phyloP scores from a whole-genome alignment of 2,888 invertebrate species.

The Macroteleia sp. region DNA sequence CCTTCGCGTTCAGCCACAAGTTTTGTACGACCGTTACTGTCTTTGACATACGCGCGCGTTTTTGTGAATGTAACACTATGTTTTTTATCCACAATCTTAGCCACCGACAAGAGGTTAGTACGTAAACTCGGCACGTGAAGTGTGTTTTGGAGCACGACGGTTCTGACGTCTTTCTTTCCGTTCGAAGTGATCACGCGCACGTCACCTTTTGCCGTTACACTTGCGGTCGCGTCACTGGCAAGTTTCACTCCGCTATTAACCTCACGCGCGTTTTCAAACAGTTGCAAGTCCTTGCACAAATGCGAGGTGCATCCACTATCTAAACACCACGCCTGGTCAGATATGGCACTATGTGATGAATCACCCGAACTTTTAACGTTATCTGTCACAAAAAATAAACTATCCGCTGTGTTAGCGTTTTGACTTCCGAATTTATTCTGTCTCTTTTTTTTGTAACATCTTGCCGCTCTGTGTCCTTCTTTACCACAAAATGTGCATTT shows the following conservation, averaged over 20 bases:
- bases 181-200: conserved; percentile 16
- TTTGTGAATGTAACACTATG: neutral
- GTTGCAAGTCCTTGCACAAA: conserved; percentile 12
- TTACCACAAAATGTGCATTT: conserved; percentile 27
- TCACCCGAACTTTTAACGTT: no score
- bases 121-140: conserved; percentile 61
- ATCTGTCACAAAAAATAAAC: neutral
- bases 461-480: neutral
- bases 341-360: neutral
- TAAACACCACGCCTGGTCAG: conserved; percentile 10
- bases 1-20: neutral
- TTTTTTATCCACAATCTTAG: conserved; percentile 58
- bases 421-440: conserved; percentile 3
- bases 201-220: conserved; percentile 38
- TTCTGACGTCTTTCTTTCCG: neutral
- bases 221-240: conserved; percentile 27
- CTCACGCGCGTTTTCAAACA: neutral
- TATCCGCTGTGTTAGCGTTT: conserved; percentile 14
- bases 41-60: neutral
- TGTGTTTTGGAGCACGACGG: conserved; percentile 29
- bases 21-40: neutral
- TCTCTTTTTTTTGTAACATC: no score
- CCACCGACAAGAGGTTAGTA: conserved; percentile 65
- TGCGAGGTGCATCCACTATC: conserved; percentile 35
- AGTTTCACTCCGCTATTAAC: neutral